Percentiles rank a stretch among this genome's conserved stretches.
These are phyloP conservation scores for Holothuria leucospilota DNA, from an alignment of 53 echinoderm and acorn worm species.

Conservation along the genomic window DNA sequence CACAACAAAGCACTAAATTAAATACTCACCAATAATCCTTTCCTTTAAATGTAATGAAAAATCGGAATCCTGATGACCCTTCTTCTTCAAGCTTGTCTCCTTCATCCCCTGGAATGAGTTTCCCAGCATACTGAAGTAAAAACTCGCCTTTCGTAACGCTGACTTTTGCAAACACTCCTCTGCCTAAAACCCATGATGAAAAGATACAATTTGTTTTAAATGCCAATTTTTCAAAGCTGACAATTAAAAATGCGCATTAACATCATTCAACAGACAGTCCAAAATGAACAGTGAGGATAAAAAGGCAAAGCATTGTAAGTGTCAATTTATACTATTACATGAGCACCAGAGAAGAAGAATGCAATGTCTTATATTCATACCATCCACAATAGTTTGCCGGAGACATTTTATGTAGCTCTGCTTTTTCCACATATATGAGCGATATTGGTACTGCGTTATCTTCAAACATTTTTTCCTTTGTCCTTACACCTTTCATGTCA, in stretches of 20 bases:
- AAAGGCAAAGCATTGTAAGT: no score
- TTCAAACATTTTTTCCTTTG: no score
- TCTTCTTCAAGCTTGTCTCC: conserved; percentile 29
- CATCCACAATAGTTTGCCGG: no score
- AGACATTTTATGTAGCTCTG: no score
- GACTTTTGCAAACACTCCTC: conserved; percentile 34
- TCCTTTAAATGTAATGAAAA: conserved; percentile 12
- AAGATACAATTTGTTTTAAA: no score
- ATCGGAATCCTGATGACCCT: conserved; percentile 19
- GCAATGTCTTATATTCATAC: no score
- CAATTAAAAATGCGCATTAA: neutral
- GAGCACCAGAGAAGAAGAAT: no score
- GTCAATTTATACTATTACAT: no score
- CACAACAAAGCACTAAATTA: no score
- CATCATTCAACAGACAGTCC: neutral
- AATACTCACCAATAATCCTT: conserved; percentile 13
- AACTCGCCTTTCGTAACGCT: conserved; percentile 8
- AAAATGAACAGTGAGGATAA: neutral
- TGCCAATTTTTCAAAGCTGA: neutral
- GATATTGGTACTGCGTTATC: no score
- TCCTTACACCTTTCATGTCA: no score
- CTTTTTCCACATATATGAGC: no score
- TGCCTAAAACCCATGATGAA: neutral
- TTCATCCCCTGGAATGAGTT: conserved; percentile 12
- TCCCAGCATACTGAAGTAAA: conserved; percentile 23